A percentile compares a stretch with the other conserved stretches of the same genome.
These are phyloP conservation scores for Etheostoma nigrum DNA, from an alignment of 2,797 vertebrate species.

Conservation along the genomic window DNA sequence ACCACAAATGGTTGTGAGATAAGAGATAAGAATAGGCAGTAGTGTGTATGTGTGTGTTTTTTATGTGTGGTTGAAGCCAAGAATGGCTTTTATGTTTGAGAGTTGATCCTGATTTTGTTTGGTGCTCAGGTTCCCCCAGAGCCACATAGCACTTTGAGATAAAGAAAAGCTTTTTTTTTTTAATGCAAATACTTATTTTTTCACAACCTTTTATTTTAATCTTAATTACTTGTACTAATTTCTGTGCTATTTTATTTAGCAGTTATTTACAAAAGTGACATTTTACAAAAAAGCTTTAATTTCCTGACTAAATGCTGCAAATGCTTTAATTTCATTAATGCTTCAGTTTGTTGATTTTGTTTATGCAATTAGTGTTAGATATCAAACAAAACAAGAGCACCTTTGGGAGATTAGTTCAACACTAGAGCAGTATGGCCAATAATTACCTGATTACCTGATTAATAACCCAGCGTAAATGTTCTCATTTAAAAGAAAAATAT, in stretches of 20 bases:
- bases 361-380: conserved; percentile 49
- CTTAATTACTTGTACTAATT: conserved; percentile 44
- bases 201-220: conserved; percentile 60
- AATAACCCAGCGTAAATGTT: conserved; percentile 7
- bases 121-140: conserved; percentile 63
- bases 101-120: conserved; percentile 36
- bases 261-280: conserved; percentile 46
- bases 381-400: conserved; percentile 44
- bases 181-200: conserved; percentile 64
- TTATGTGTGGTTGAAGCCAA: conserved; percentile 11
- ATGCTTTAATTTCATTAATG: conserved; percentile 36
- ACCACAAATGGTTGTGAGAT: not conserved
- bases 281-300: conserved; percentile 72
- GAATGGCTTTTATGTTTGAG: conserved; percentile 32
- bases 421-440: conserved; percentile 38
- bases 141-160: conserved; percentile 79
- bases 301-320: conserved; percentile 65
- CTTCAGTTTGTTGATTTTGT: conserved; percentile 35
- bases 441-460: not conserved
- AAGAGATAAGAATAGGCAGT: not conserved
- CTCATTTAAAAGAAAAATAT: not conserved
- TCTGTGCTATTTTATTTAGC: conserved; percentile 34
- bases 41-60: not conserved
- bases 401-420: conserved; percentile 47
- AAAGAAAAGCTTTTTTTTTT: conserved; percentile 41